A percentile compares a stretch with the other conserved stretches of the same genome.
Conservation (phyloP, 1,140 invertebrate genomes). For the Homarus americanus region DNA sequence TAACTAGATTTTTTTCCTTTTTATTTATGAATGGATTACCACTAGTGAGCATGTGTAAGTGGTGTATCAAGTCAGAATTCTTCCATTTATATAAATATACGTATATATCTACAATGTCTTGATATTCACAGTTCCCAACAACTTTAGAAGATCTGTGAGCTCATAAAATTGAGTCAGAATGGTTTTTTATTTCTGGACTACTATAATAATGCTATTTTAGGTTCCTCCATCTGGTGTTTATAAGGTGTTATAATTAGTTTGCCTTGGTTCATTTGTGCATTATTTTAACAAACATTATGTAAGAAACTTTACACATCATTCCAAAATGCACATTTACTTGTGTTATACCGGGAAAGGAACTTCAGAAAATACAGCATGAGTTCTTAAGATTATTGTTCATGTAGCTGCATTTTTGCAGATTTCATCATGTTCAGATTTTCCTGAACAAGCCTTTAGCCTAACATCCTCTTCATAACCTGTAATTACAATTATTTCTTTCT, state of each 20-base stretch:
- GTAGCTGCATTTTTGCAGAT: slow-evolving; percentile 63
- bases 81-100: background rate
- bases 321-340: slow-evolving; percentile 20
- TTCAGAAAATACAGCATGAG: slow-evolving; percentile 13
- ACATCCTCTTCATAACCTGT: slow-evolving; percentile 27
- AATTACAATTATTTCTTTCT: slow-evolving; percentile 30
- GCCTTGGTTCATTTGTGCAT: slow-evolving; percentile 18
- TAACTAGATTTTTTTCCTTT: slow-evolving; percentile 1
- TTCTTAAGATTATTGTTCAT: slow-evolving; percentile 22
- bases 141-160: slow-evolving; percentile 13
- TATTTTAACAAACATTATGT: slow-evolving; percentile 9
- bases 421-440: slow-evolving; percentile 62
- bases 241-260: background rate
- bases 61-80: slow-evolving; percentile 1
- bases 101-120: background rate
- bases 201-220: background rate
- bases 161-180: slow-evolving; percentile 1
- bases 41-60: slow-evolving; percentile 30
- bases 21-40: background rate
- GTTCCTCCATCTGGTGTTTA: background rate
- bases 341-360: slow-evolving; percentile 8
- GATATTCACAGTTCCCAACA: background rate
- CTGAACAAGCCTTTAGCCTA: slow-evolving; percentile 54
- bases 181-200: background rate
- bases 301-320: slow-evolving; percentile 19